These are phyloP conservation scores for Illadopsis cleaveri DNA, from an alignment of 2,113 vertebrate genomes.

Conservation along the genomic window DNA sequence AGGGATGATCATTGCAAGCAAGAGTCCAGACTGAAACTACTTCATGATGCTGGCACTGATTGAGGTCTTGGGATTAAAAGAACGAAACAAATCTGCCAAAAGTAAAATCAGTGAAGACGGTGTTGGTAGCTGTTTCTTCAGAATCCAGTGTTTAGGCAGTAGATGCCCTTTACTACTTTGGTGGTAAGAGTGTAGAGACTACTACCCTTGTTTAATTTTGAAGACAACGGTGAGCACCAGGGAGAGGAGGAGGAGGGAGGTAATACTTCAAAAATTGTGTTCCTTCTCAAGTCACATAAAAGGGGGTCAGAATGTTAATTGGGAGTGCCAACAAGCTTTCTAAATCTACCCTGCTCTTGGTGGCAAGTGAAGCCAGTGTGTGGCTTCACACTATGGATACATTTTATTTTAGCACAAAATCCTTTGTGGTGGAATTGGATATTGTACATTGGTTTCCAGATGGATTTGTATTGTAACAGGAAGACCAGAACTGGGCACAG, in stretches of 20 bases:
- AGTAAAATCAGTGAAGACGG: background rate
- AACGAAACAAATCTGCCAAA: background rate
- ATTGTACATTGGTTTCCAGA: background rate
- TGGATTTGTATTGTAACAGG: background rate
- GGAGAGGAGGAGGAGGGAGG: background rate
- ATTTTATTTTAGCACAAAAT: background rate
- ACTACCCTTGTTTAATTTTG: background rate
- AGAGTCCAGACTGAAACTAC: background rate
- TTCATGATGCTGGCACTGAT: background rate
- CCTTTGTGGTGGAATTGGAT: background rate
- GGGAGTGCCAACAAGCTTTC: background rate
- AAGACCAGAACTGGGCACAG: background rate
- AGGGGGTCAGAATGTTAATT: background rate
- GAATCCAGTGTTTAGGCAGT: background rate
- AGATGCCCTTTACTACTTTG: background rate
- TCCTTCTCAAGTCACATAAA: background rate
- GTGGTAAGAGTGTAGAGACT: background rate
- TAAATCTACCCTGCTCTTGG: background rate
- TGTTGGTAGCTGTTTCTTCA: background rate
- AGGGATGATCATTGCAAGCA: background rate
- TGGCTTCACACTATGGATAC: background rate
- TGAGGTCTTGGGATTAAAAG: background rate
- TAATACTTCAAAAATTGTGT: background rate
- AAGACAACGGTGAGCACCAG: background rate
- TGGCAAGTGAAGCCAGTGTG: background rate